Base-by-base conservation (phyloP, 2,888 invertebrate species). In the Epiblema foenella region DNA sequence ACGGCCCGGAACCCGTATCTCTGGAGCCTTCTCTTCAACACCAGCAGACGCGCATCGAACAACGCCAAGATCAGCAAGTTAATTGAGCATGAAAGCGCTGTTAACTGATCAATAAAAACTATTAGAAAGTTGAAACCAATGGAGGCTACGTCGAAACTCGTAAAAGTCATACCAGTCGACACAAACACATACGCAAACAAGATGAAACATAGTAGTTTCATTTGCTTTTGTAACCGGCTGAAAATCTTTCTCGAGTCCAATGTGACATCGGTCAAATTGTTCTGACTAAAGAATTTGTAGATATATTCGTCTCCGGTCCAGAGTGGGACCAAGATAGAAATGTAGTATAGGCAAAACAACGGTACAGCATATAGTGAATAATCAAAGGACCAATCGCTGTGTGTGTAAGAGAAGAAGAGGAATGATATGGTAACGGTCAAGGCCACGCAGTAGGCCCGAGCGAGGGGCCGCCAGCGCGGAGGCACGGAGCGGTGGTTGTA, bases 1-100 rank as follows among this genome's bases (percentile, higher is more conserved):
- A 54, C 18, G 24, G 24, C 15, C 54, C 54, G 20, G 15, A 54
- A 54, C 54, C 54, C 54, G 24, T 54, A 54, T 29, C 54, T 54
- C 54, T 54, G 24, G 12, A 54, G 15, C 24, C 54, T 24, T 24
- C 54, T 54, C 12, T 24, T 24, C 24, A 54, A 24, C 24, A 54
- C 15, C 54, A 54, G 24, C 0, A 54, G 2, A 3, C 54, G 24
- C 5, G 4, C 15, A 12, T 54, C 20, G 8, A 54, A 54, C 24
- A 54, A 12, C 4, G 24, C 24, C 24, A 54, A 24, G 12, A 54
- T 20, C 18, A 54, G 54, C 2, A 54, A 12, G 2, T 54, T 54
- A 0, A 2, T 52, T 11, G 0, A 20, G 18, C 24, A 24, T 24
- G 24, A 24, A 24, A 24, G 4, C 2, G 4, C 1, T 24, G 4